These are phyloP conservation scores for Cabera pusaria DNA, from an alignment of 2,888 invertebrate genomes.

Conservation along the genomic window DNA sequence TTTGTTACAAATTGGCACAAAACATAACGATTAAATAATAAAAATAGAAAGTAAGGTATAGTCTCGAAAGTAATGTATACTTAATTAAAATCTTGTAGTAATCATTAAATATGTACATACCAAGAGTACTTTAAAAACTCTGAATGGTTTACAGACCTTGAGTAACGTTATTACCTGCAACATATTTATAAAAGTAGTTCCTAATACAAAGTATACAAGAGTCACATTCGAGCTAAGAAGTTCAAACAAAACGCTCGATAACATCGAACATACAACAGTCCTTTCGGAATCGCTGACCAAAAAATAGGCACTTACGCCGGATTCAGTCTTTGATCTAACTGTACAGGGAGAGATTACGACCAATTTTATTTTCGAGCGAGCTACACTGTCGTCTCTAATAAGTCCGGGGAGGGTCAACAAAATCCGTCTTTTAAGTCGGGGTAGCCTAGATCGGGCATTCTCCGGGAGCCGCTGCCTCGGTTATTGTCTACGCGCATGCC, in stretches of 20 bases:
- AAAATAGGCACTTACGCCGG: conserved; percentile 70
- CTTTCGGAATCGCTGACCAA: conserved; percentile 44
- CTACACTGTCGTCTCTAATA: conserved; percentile 74
- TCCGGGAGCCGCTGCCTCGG: conserved; percentile 66
- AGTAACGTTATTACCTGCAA: no score
- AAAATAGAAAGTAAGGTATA: no score
- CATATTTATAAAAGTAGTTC: no score
- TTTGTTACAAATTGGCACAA: no score
- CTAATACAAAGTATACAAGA: no score
- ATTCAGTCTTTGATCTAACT: conserved; percentile 76
- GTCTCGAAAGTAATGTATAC: no score
- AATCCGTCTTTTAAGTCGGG: conserved; percentile 87
- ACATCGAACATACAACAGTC: conserved; percentile 8
- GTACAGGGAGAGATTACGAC: conserved; percentile 49
- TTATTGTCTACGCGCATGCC: conserved; percentile 64
- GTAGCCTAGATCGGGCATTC: conserved; percentile 78
- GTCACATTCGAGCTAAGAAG: no score
- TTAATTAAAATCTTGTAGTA: no score
- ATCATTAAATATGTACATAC: no score
- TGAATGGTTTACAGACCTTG: no score
- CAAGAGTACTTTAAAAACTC: no score
- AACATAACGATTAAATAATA: no score
- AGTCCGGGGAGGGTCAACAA: conserved; percentile 87
- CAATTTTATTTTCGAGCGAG: conserved; percentile 39
- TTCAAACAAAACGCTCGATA: conserved; percentile 1